phyloP scores from a whole-genome alignment of 2,113 vertebrate species.

The Scytalopus superciliaris region DNA sequence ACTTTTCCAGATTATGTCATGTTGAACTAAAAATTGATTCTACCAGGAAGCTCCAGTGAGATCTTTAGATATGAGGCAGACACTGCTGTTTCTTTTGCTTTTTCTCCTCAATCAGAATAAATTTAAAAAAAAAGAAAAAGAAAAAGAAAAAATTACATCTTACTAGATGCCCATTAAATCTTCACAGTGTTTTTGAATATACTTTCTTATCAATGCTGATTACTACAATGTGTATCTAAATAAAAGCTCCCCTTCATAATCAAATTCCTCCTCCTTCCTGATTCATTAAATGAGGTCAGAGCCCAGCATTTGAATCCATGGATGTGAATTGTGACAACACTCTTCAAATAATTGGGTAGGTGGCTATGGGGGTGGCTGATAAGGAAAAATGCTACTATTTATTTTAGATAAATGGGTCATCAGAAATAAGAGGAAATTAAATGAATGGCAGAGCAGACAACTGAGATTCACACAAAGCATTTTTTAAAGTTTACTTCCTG shows the following conservation, averaged over 20 bases:
- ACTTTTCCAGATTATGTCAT: background rate
- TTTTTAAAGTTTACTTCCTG: slow-evolving; percentile 26
- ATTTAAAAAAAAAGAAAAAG: background rate
- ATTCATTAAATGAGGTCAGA: slow-evolving; percentile 31
- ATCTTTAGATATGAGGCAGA: background rate
- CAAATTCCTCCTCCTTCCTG: slow-evolving; percentile 18
- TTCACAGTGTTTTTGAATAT: background rate
- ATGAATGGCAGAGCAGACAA: slow-evolving; percentile 14
- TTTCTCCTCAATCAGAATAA: background rate
- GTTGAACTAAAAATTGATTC: slow-evolving; percentile 48
- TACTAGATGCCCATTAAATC: slow-evolving; percentile 8
- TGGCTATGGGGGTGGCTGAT: slow-evolving; percentile 15
- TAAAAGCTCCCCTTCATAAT: slow-evolving; percentile 12
- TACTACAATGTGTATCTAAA: background rate
- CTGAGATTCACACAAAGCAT: slow-evolving; percentile 12
- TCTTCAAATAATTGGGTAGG: slow-evolving; percentile 7
- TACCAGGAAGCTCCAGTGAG: background rate
- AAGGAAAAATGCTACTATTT: background rate
- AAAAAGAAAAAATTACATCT: background rate
- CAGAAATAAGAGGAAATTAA: slow-evolving; percentile 43
- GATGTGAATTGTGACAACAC: slow-evolving; percentile 21
- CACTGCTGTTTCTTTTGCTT: background rate
- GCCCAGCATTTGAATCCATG: slow-evolving; percentile 14
- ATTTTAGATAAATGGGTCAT: slow-evolving; percentile 31
- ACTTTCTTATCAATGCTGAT: slow-evolving; percentile 16